These are phyloP conservation scores for Columba livia DNA, from an alignment of 2,113 vertebrate genomes.

Conservation along the genomic window DNA sequence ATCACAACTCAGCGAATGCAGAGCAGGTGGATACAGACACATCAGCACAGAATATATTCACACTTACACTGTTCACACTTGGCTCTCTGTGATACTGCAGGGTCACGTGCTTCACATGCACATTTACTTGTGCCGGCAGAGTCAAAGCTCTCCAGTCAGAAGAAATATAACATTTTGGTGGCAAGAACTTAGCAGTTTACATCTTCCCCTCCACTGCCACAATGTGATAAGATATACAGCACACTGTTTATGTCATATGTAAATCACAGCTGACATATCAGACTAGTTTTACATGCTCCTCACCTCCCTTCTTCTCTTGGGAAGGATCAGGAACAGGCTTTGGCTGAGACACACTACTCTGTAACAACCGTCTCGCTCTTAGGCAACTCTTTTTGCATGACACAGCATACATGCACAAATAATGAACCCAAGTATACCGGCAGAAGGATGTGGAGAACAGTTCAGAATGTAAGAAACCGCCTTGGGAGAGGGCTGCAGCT, in stretches of 20 bases:
- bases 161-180: neutral
- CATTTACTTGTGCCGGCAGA: neutral
- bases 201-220: neutral
- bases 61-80: neutral
- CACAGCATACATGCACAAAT: rapidly evolving
- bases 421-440: neutral
- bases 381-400: neutral
- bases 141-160: neutral
- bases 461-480: neutral
- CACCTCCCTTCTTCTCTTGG: neutral
- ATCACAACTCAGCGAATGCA: neutral
- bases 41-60: neutral
- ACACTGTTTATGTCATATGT: too few relatives aligned
- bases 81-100: neutral
- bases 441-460: neutral
- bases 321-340: neutral
- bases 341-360: neutral
- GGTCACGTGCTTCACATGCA: rapidly evolving
- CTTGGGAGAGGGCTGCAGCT: neutral
- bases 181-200: neutral
- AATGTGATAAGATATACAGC: neutral
- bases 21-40: neutral
- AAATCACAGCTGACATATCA: neutral
- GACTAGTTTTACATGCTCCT: neutral
- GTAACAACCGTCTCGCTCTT: neutral